phyloP scores from a whole-genome alignment of 2,888 invertebrate species.

The Hanleya hanleyi region DNA sequence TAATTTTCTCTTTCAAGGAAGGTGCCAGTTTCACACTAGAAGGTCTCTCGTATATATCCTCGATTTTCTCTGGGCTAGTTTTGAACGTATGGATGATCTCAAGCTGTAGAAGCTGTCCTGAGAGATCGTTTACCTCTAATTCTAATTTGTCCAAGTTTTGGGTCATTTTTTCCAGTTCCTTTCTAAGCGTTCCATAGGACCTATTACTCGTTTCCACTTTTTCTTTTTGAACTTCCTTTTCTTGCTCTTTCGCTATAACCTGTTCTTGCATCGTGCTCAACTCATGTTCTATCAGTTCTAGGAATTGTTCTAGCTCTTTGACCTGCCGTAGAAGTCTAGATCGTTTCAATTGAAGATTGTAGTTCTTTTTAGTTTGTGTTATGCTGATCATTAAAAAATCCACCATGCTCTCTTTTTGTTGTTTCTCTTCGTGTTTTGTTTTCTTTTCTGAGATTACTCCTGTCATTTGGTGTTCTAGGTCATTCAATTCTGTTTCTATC shows the following conservation, averaged over 20 bases:
- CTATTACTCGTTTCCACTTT: constrained; percentile 57
- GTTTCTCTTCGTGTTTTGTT: constrained; percentile 55
- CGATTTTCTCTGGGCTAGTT: constrained; percentile 69
- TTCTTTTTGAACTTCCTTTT: constrained; percentile 54
- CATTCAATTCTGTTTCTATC: constrained; percentile 61
- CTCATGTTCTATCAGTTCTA: constrained; percentile 54
- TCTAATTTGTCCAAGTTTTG: constrained; percentile 60
- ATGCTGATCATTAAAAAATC: constrained; percentile 69
- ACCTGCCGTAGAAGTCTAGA: constrained; percentile 63
- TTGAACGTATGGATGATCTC: constrained; percentile 69
- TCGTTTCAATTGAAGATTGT: constrained; percentile 65
- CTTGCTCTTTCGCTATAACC: constrained; percentile 58
- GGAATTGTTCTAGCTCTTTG: constrained; percentile 57
- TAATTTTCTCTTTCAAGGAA: constrained; percentile 67
- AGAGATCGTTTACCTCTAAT: constrained; percentile 61
- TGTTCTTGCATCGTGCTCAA: constrained; percentile 55
- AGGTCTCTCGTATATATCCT: constrained; percentile 67
- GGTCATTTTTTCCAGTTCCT: constrained; percentile 61
- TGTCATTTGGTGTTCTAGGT: constrained; percentile 58
- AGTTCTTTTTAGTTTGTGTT: constrained; percentile 68
- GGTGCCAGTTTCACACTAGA: constrained; percentile 68
- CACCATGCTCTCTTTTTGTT: constrained; percentile 69
- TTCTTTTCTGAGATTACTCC: constrained; percentile 53
- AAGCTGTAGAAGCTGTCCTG: constrained; percentile 59
- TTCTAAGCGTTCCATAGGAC: constrained; percentile 56